Evolutionary conservation across 2,113 vertebrate species (phyloP).

Genomic region (Cottus gobio): DNA sequence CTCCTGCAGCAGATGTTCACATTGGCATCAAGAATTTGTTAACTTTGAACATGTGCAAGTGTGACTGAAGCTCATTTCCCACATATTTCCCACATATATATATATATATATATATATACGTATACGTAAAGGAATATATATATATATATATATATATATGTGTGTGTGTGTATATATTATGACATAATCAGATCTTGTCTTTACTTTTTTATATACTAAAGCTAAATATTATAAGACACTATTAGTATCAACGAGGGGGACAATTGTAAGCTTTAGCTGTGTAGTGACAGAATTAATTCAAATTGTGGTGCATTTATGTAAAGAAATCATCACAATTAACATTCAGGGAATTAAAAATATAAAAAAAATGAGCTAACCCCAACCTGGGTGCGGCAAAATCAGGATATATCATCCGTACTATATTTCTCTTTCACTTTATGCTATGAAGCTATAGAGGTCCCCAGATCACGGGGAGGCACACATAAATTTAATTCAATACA

Average conservation of each 20-base stretch:
- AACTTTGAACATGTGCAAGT: constrained; percentile 1
- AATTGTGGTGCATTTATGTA: not conserved
- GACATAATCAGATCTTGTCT: constrained; percentile 8
- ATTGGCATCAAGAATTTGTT: constrained; percentile 12
- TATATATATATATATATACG: too few species aligned
- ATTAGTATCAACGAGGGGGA: not conserved
- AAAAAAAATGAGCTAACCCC: not conserved
- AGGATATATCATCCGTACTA: constrained; percentile 43
- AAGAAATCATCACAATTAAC: not conserved
- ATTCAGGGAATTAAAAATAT: not conserved
- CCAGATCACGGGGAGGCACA: constrained; percentile 44
- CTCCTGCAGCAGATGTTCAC: constrained; percentile 41
- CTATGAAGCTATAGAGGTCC: constrained; percentile 46
- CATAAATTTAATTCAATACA: constrained; percentile 62
- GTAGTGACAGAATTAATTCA: not conserved
- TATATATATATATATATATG: too few species aligned
- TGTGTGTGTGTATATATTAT: too few species aligned
- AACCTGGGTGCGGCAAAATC: constrained; percentile 29
- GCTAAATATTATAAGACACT: not conserved
- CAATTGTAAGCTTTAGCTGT: not conserved
- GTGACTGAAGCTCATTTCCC: not conserved
- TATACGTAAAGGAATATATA: too few species aligned
- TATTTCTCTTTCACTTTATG: constrained; percentile 46
- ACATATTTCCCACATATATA: too few species aligned
- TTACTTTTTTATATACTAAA: not conserved